Evolutionary conservation across 2,113 vertebrate genomes (phyloP).

Genomic region (Marmota monax): DNA sequence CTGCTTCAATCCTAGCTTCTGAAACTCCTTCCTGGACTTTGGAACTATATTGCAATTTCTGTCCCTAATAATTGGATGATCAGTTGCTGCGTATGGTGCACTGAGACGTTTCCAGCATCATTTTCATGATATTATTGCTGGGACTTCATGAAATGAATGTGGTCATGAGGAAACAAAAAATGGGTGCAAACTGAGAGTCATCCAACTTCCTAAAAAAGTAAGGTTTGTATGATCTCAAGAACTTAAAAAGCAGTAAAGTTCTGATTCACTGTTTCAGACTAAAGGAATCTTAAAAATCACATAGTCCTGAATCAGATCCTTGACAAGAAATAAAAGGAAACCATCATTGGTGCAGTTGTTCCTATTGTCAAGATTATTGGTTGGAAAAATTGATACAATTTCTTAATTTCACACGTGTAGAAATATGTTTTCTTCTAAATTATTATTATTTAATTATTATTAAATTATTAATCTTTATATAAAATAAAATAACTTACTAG

Average conservation of each 20-base stretch:
- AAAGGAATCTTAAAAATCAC: neutral
- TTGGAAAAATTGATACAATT: neutral
- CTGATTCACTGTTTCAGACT: neutral
- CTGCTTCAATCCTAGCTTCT: neutral
- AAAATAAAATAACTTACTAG: neutral
- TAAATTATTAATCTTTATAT: neutral
- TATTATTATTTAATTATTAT: neutral
- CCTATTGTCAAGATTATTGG: neutral
- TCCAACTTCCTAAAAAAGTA: neutral
- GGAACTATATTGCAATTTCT: neutral
- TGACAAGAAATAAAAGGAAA: neutral
- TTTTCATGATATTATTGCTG: neutral
- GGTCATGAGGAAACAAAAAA: neutral
- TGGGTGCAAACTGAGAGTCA: rapidly evolving
- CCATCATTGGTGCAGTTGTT: neutral
- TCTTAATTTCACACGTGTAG: neutral
- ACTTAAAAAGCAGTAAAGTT: neutral
- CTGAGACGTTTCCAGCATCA: neutral
- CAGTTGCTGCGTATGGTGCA: no score
- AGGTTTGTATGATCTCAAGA: neutral
- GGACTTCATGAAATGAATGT: neutral
- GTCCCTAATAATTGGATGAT: neutral
- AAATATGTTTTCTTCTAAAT: neutral
- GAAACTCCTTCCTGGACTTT: neutral
- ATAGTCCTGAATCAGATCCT: neutral